Conservation (phyloP, 2,888 invertebrate genomes). For the Dasysyrphus albostriatus region DNA sequence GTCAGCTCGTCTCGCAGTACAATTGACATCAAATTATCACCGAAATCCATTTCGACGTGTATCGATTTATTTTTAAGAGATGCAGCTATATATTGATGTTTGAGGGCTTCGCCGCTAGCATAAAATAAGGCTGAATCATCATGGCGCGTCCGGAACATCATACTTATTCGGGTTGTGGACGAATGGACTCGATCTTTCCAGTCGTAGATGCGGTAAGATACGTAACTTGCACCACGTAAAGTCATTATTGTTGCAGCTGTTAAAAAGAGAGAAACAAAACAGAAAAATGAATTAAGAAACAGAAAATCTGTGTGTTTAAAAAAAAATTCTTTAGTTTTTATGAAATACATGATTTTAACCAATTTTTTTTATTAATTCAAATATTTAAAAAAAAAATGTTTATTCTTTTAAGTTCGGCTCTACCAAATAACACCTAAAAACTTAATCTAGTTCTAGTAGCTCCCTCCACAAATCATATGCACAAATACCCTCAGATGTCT, state of each 20-base stretch:
- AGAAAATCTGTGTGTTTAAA: too few relatives aligned
- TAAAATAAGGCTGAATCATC: constrained; percentile 96
- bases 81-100: constrained; percentile 95
- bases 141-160: constrained; percentile 95
- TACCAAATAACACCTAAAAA: too few relatives aligned
- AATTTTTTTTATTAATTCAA: too few relatives aligned
- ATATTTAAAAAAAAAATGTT: too few relatives aligned
- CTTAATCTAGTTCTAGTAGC: too few relatives aligned
- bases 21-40: constrained; percentile 89
- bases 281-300: too few relatives aligned
- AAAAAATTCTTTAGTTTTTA: too few relatives aligned
- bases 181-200: constrained; percentile 96
- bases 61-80: constrained; percentile 93
- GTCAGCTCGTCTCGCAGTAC: constrained; percentile 89
- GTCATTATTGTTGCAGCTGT: constrained; percentile 94
- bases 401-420: too few relatives aligned
- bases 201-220: constrained; percentile 95
- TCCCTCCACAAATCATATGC: too few relatives aligned
- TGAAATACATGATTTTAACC: too few relatives aligned
- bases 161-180: constrained; percentile 92
- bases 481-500: too few relatives aligned
- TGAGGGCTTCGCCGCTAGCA: constrained; percentile 93
- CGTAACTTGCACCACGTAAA: constrained; percentile 94
- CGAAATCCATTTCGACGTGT: constrained; percentile 94
- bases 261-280: constrained; percentile 76